Conservation (phyloP, 2,888 invertebrate genomes). For the Linhomoeus sp. region DNA sequence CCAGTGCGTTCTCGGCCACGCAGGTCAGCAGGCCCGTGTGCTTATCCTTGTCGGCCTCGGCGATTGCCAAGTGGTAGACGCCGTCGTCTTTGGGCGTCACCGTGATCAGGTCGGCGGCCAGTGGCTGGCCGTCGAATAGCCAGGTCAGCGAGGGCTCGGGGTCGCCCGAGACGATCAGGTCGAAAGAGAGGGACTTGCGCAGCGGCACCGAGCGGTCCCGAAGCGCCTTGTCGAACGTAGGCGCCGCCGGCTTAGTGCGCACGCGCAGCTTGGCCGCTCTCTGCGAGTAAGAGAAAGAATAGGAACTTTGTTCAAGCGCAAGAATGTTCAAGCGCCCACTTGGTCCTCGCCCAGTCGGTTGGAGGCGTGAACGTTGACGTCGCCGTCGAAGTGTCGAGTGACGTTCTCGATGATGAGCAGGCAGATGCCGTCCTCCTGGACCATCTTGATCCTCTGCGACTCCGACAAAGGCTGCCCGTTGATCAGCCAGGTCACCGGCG, state of each 20-base stretch:
- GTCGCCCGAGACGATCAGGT: slow-evolving; percentile 20
- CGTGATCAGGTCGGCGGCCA: neutral
- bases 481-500: slow-evolving; percentile 27
- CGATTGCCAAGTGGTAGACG: neutral
- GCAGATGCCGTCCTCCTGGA: slow-evolving; percentile 45
- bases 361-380: slow-evolving; percentile 25
- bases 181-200: slow-evolving; percentile 40
- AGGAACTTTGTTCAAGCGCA: no score
- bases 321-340: no score
- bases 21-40: slow-evolving; percentile 1
- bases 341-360: slow-evolving; percentile 17
- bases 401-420: slow-evolving; percentile 69
- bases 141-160: slow-evolving; percentile 22
- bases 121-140: neutral
- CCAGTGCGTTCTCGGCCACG: slow-evolving; percentile 21
- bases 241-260: slow-evolving; percentile 18
- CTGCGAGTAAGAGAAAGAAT: no score
- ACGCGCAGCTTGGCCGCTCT: slow-evolving; percentile 14
- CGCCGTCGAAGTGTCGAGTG: slow-evolving; percentile 53
- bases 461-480: slow-evolving; percentile 14
- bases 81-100: neutral
- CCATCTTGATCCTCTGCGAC: slow-evolving; percentile 8
- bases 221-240: slow-evolving; percentile 18
- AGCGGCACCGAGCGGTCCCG: neutral
- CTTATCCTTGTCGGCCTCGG: neutral